phyloP scores from a whole-genome alignment of 2,888 invertebrate genomes.

The Amphiduros pacificus region DNA sequence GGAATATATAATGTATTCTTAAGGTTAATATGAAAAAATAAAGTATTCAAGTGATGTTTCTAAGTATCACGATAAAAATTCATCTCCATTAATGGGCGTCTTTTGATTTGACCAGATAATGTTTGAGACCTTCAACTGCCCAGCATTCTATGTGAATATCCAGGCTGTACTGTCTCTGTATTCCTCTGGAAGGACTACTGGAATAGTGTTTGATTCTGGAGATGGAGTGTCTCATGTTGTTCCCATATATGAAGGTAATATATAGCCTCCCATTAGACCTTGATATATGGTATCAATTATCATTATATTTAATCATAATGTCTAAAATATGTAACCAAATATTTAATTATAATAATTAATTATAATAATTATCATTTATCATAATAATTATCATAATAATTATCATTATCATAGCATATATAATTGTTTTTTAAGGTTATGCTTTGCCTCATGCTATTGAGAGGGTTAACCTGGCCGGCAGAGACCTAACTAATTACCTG shows the following conservation, averaged over 20 bases:
- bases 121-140: conserved; percentile 29
- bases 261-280: no score
- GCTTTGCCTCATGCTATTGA: conserved; percentile 39
- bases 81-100: conserved; percentile 12
- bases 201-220: conserved; percentile 38
- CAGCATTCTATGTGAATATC: conserved; percentile 37
- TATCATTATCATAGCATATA: no score
- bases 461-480: neutral
- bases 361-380: neutral
- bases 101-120: no score
- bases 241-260: conserved; percentile 31
- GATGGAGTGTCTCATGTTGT: conserved; percentile 33
- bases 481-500: conserved; percentile 23
- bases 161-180: conserved; percentile 39
- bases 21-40: no score
- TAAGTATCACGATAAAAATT: no score
- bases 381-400: no score
- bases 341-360: neutral
- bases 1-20: no score
- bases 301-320: neutral
- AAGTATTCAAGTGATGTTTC: no score
- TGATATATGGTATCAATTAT: neutral
- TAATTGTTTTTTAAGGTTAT: conserved; percentile 33
- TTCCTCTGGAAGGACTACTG: conserved; percentile 72
- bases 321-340: neutral